Conservation (phyloP, 2,113 vertebrate genomes). For the Bubo blakistoni region DNA sequence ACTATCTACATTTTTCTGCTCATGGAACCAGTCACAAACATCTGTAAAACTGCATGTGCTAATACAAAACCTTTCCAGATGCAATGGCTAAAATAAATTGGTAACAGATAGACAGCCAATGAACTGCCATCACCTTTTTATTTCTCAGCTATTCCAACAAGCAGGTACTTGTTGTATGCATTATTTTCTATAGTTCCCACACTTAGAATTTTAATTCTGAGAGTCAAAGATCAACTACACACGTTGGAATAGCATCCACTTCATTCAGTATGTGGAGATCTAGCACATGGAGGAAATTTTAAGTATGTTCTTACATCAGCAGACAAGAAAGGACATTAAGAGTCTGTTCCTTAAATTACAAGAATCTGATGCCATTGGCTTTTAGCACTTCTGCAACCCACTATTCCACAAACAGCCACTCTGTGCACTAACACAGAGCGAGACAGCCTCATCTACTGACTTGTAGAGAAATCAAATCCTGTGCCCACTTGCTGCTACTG, state of each 20-base stretch:
- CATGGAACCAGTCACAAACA: neutral
- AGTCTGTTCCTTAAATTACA: neutral
- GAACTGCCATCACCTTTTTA: neutral
- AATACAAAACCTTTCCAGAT: neutral
- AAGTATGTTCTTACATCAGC: neutral
- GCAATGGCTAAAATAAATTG: neutral
- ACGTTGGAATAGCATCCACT: neutral
- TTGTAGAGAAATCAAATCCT: neutral
- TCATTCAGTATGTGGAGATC: neutral
- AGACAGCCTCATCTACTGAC: neutral
- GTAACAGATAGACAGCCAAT: neutral
- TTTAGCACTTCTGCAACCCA: neutral
- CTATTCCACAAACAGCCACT: neutral
- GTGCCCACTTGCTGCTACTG: neutral
- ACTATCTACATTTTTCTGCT: neutral
- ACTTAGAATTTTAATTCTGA: neutral
- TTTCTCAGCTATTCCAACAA: neutral
- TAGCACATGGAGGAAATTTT: accelerated
- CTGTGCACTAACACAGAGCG: neutral
- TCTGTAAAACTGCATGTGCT: neutral
- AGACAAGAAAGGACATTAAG: neutral
- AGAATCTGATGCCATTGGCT: neutral
- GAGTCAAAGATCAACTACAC: neutral
- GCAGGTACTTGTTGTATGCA: neutral
- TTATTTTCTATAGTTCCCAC: neutral